Evolutionary conservation across 2,797 vertebrate species (phyloP), one percentile per base, ranked within the genome.

Genomic region (Neoniphon sammara): DNA sequence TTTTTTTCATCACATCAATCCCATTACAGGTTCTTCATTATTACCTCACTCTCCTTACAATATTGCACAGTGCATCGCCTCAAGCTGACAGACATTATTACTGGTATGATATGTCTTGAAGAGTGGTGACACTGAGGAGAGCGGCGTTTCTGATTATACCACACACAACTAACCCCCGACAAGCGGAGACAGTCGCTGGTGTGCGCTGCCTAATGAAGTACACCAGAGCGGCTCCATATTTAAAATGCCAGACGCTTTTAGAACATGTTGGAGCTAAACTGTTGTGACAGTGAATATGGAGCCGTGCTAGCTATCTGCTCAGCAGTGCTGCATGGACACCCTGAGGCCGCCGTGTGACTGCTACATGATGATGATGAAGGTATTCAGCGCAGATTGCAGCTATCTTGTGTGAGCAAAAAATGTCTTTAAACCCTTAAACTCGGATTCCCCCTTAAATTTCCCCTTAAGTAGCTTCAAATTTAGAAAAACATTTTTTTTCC

Each of bases 161-260:
- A 56, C 52, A 57, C 66, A 47, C 55, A 27, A 49, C 47, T 9
- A 10, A 52, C 34, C 5, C 12, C 3, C 23, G 60, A 67, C 5
- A 8, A 55, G 71, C 71, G 23, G 74, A 11, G 18, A 30, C 75
- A 59, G 73, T 59, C 77, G 21, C 36, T 20, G 42, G 64, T 53
- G 61, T 47, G 44, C 18, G 1, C 66, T 18, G 53, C 42, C 68
- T 88, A 87, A 91, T 89, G 85, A 90, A 85, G 66, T 61, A 42
- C 57, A 53, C 44, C 17, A 0, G 30, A 55, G 66, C 14, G 2
- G 52, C 68, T 77, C 80, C 87, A 73, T 87, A 85, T 85, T 81
- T 77, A 63, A 84, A 27, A 21, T 77, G 85, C 83, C 88, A 72
- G 64, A 75, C 56, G 34, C 63, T 66, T 21, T 58, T 73, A 78